phyloP scores from a whole-genome alignment of 2,888 invertebrate genomes.

The Smittia sp. region DNA sequence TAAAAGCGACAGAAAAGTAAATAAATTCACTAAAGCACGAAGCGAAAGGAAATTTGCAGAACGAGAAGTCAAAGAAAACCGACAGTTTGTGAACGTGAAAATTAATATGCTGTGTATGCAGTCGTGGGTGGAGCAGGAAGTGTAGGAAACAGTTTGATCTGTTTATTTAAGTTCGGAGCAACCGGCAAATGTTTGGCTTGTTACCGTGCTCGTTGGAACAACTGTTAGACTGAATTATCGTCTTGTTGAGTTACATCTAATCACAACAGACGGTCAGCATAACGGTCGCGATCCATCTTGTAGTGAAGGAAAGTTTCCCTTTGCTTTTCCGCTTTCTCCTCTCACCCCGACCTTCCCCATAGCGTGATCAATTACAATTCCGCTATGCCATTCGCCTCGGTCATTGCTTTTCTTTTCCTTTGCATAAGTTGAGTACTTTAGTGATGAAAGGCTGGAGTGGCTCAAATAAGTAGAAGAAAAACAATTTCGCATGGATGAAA shows the following conservation, averaged over 20 bases:
- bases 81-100: neutral
- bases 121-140: no score
- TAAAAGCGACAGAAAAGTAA: neutral
- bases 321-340: neutral
- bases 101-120: conserved; percentile 22
- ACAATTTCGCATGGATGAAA: neutral
- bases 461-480: neutral
- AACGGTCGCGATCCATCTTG: neutral
- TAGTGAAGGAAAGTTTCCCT: neutral
- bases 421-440: neutral
- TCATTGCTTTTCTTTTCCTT: neutral
- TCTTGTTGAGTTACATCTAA: no score
- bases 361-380: conserved; percentile 21
- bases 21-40: neutral
- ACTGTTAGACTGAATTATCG: no score
- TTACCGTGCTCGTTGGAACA: no score
- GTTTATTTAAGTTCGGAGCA: no score
- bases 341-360: neutral
- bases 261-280: no score
- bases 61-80: neutral
- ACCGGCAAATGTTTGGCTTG: no score
- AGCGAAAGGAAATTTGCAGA: neutral
- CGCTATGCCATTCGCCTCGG: neutral
- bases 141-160: no score
- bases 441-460: neutral